phyloP scores from a whole-genome alignment of 2,113 vertebrate species.

The Oryzias melastigma region DNA sequence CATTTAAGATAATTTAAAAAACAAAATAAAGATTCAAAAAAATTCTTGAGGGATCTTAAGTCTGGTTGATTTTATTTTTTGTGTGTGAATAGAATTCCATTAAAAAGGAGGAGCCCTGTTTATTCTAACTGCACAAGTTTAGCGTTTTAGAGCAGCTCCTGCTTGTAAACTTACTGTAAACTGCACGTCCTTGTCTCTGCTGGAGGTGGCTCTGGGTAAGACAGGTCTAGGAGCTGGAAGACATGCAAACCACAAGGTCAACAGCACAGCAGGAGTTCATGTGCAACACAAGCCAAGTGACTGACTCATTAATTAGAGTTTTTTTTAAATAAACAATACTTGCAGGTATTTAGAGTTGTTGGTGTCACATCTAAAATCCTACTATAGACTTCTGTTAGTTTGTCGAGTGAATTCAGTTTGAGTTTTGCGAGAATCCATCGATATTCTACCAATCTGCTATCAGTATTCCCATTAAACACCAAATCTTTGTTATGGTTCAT shows the following conservation, averaged over 20 bases:
- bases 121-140: background rate
- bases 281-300: background rate
- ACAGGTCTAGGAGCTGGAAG: slow-evolving; percentile 53
- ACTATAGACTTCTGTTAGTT: slow-evolving; percentile 6
- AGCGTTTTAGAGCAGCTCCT: slow-evolving; percentile 7
- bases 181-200: slow-evolving; percentile 62
- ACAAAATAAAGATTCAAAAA: no score
- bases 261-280: slow-evolving; percentile 1
- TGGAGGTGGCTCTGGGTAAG: slow-evolving; percentile 43
- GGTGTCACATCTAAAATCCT: background rate
- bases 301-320: background rate
- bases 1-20: no score
- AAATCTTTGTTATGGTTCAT: slow-evolving; percentile 57
- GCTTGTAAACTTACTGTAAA: slow-evolving; percentile 62
- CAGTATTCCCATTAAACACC: slow-evolving; percentile 38
- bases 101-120: no score
- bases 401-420: slow-evolving; percentile 28
- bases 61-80: no score
- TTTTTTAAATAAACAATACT: background rate
- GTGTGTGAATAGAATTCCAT: no score
- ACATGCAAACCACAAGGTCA: slow-evolving; percentile 30
- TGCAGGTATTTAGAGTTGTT: background rate
- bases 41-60: no score
- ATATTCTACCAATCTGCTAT: slow-evolving; percentile 41
- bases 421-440: slow-evolving; percentile 38